A percentile compares a stretch with the other conserved stretches of the same genome.
Conservation (phyloP, 2,113 vertebrate species). For the Cercocebus atys region DNA sequence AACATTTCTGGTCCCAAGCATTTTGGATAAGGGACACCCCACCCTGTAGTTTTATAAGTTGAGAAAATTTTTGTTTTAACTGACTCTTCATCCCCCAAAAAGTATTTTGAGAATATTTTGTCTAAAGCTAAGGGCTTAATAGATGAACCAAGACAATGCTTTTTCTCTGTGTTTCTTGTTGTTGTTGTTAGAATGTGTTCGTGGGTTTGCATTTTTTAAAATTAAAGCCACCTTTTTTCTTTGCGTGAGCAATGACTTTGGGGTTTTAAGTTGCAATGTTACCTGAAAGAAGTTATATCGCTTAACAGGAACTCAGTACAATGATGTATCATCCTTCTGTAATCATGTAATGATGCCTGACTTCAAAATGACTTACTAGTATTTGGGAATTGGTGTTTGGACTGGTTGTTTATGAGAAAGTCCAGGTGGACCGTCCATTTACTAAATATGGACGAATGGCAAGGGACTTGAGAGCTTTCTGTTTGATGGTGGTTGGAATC, state of each 20-base stretch:
- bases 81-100: background rate
- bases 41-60: background rate
- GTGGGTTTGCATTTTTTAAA: background rate
- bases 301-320: slow-evolving; percentile 28
- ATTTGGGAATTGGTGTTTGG: background rate
- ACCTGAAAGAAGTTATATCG: slow-evolving; percentile 21
- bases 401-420: background rate
- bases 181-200: background rate
- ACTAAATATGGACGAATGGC: background rate
- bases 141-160: background rate
- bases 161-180: background rate
- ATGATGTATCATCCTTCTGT: slow-evolving; percentile 12
- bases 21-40: background rate
- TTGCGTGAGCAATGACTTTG: slow-evolving; percentile 19
- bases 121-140: slow-evolving; percentile 5
- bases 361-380: background rate
- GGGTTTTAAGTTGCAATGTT: background rate
- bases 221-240: slow-evolving; percentile 17
- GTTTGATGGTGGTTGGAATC: background rate
- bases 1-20: background rate
- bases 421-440: background rate
- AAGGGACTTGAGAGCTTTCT: background rate
- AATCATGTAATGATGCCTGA: background rate
- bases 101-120: slow-evolving; percentile 3
- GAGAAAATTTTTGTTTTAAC: background rate